These are phyloP conservation scores for Aegypius monachus DNA, from an alignment of 2,113 vertebrate genomes.

Conservation along the genomic window DNA sequence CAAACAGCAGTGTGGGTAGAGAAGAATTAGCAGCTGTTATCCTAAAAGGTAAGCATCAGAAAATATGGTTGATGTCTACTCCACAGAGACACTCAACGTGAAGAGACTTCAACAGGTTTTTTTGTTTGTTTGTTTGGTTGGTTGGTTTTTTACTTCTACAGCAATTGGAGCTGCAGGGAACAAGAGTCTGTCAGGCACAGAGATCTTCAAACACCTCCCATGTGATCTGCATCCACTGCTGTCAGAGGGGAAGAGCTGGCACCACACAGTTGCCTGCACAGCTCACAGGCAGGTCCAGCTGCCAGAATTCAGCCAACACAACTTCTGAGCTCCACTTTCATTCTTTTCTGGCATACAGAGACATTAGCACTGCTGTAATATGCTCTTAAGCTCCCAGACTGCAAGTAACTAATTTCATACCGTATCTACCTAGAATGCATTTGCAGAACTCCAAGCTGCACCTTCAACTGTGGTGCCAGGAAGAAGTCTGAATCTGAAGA, in stretches of 20 bases:
- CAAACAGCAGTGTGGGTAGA: not conserved
- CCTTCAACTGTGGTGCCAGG: not conserved
- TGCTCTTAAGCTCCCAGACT: not conserved
- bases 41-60: not conserved
- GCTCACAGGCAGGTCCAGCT: not conserved
- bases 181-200: not conserved
- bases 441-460: not conserved
- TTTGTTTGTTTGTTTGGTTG: no score
- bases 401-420: not conserved
- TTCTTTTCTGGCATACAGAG: not conserved
- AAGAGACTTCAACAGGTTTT: not conserved
- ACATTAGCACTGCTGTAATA: not conserved
- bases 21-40: not conserved
- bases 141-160: not conserved
- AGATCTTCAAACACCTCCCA: not conserved
- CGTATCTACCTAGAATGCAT: not conserved
- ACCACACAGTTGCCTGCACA: not conserved
- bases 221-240: no score
- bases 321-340: not conserved
- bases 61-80: not conserved
- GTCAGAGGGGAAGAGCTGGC: not conserved
- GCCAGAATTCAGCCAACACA: not conserved
- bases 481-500: not conserved
- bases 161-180: not conserved
- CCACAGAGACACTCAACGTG: not conserved